A percentile compares a stretch with the other conserved stretches of the same genome.
These are phyloP conservation scores for Unio pictorum DNA, from an alignment of 2,888 invertebrate genomes.

Conservation along the genomic window DNA sequence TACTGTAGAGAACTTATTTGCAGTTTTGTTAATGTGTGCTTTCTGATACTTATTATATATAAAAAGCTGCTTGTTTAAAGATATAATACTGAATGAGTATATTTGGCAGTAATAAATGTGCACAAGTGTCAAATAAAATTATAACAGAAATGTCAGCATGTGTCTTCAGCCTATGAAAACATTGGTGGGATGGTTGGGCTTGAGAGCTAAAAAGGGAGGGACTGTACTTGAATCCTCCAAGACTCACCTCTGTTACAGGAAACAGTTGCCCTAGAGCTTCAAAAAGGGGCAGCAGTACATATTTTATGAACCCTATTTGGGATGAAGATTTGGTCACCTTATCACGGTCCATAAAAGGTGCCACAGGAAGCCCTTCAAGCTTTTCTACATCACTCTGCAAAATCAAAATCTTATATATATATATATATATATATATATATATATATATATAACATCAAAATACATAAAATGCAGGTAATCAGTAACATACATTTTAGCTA, in stretches of 20 bases:
- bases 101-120: not conserved
- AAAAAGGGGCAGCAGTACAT: slow-evolving; percentile 85
- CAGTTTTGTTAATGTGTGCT: no score
- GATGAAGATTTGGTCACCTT: slow-evolving; percentile 88
- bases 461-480: no score
- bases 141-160: not conserved
- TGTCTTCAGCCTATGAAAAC: not conserved
- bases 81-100: no score
- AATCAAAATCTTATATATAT: not conserved
- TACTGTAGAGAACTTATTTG: no score
- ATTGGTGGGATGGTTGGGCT: not conserved
- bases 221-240: not conserved
- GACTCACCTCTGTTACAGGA: slow-evolving; percentile 80
- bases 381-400: slow-evolving; percentile 80
- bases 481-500: no score
- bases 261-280: slow-evolving; percentile 84
- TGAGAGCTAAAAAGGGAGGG: not conserved
- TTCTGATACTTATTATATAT: no score
- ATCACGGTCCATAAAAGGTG: slow-evolving; percentile 89
- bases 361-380: slow-evolving; percentile 85
- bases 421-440: no score
- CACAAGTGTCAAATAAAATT: no score
- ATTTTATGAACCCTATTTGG: slow-evolving; percentile 87
- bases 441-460: no score
- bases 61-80: no score